Evolutionary conservation across 1,140 invertebrate species (phyloP), one percentile per base, ranked within the genome.

Genomic region (Drosophila tristis): DNA sequence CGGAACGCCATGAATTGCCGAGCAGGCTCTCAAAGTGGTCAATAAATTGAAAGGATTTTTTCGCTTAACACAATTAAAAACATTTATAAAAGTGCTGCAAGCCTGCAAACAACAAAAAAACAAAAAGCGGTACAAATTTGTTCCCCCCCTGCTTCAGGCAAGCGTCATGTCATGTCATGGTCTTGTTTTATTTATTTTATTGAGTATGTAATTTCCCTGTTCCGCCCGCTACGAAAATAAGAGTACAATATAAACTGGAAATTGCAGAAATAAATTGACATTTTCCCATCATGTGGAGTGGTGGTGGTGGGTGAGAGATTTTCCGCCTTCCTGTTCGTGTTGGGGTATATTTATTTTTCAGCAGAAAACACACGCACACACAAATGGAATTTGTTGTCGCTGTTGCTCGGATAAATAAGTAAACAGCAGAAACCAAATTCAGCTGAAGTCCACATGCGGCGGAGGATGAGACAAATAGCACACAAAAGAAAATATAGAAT

Each of bases 191-290:
- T 68, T 70, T 68, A 42, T 70, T 70, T 70, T 44, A 70, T 49
- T 44, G 65, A 29, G 61, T 44, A 51, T 65, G 63, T 66, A 66
- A 68, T 42, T 15, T 35, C 20, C n/a, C 23, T 26, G 2, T 53
- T 48, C 64, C 43, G 45, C 64, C 20, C 44, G 60, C 51, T 20
- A 56, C 15, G 16, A 25, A 70, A 70, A 44, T 31, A 62, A 62
- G 55, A 74, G 23, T 26, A n/a, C 25, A 51, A 59, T 54, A 66
- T 53, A 29, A 54, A 49, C 54, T 53, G 31, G 47, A 54, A 57
- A 74, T 74, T 74, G 42, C 44, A 35, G 48, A 74, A 75, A 75
- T 66, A 75, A 75, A 75, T 75, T 75, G 72, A 75, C 72, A 75
- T 75, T 75, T 66, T 29, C 60, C 47, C 26, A 2, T 29, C 20